Percentiles rank a stretch among this genome's conserved stretches.
These are phyloP conservation scores for Montipora sp. DNA, from an alignment of 64 coral and sea anemone genomes.

Conservation along the genomic window DNA sequence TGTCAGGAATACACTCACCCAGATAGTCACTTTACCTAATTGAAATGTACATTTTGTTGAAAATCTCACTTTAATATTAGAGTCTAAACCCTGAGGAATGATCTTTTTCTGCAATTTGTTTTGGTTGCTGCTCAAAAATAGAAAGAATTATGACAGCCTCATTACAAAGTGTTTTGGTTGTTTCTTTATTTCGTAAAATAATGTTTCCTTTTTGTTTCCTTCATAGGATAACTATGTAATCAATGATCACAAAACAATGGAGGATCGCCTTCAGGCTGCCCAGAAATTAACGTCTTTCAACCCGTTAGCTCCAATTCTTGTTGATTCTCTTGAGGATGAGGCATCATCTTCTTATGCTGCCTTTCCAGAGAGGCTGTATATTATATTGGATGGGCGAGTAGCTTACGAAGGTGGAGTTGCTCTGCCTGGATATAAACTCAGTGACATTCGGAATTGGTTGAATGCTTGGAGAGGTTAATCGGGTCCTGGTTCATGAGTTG, in stretches of 20 bases:
- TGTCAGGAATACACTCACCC: too few relatives aligned
- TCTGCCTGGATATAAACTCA: constrained; percentile 34
- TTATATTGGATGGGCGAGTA: constrained; percentile 64
- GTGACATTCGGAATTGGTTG: constrained; percentile 65
- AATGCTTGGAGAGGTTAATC: constrained; percentile 35
- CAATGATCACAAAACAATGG: constrained; percentile 30
- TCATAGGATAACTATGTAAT: constrained; percentile 34
- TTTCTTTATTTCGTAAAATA: not conserved
- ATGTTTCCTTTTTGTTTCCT: not conserved
- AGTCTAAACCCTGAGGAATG: too few relatives aligned
- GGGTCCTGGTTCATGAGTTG: not conserved
- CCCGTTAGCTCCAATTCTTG: constrained; percentile 37
- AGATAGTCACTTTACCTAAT: too few relatives aligned
- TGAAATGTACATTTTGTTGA: too few relatives aligned
- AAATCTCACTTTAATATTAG: too few relatives aligned
- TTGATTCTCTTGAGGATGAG: constrained; percentile 69
- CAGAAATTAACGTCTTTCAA: constrained; percentile 38
- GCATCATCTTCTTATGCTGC: constrained; percentile 62
- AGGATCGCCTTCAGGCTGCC: constrained; percentile 57
- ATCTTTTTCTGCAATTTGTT: too few relatives aligned
- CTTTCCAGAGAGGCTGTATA: constrained; percentile 65
- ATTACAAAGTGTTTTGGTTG: too few relatives aligned
- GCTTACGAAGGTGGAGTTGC: constrained; percentile 64
- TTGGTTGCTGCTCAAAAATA: too few relatives aligned
- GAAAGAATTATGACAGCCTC: too few relatives aligned